These are phyloP conservation scores for cattle (Bos taurus) DNA, from an alignment of 2,113 vertebrate species.

Conservation along the genomic window ARS-UCD2.0 NC_037331.1:34238001-34238500, in stretches of 20 bases:
- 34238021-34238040: not conserved
- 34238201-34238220: not conserved
- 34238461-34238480: not conserved
- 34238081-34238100: not conserved
- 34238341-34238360: not conserved
- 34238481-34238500: not conserved
- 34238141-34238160: not conserved
- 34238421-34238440: not conserved
- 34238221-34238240: not conserved
- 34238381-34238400: not conserved
- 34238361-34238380: not conserved
- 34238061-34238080: not conserved
- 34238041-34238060: not conserved
- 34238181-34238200: not conserved
- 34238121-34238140: not conserved
- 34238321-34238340: not conserved
- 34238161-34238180: not conserved
- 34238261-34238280: not conserved
- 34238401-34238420: not conserved
- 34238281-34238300: not conserved
- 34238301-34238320: not conserved
- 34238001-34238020: not conserved
- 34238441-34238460: not conserved
- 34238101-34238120: not conserved
- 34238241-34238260: not conserved